These are phyloP conservation scores for Pachypsylla venusta DNA, from an alignment of 1,140 invertebrate species.

Conservation along the genomic window DNA sequence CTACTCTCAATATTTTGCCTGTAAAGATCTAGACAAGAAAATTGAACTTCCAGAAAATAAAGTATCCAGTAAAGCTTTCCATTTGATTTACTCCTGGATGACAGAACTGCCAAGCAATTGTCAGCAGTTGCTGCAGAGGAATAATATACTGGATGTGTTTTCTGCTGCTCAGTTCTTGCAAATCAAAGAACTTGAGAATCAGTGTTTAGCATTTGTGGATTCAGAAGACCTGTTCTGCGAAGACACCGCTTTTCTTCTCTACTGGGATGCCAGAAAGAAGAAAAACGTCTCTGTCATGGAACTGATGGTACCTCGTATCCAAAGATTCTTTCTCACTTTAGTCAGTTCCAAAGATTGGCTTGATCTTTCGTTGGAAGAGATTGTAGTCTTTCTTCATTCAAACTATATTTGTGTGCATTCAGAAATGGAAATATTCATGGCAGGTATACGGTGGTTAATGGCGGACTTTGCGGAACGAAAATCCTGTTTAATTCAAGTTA, in stretches of 20 bases:
- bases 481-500: constrained; percentile 36
- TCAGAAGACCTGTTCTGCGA: constrained; percentile 48
- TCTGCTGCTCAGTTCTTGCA: constrained; percentile 44
- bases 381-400: constrained; percentile 43
- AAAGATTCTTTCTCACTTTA: constrained; percentile 50
- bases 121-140: constrained; percentile 39
- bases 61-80: constrained; percentile 43
- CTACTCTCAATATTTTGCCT: constrained; percentile 40
- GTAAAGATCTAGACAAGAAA: constrained; percentile 33
- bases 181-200: constrained; percentile 52
- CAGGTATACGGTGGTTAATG: constrained; percentile 53
- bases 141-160: constrained; percentile 52
- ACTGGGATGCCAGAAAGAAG: constrained; percentile 39
- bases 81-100: constrained; percentile 60
- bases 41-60: constrained; percentile 36
- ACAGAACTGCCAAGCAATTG: constrained; percentile 39
- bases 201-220: constrained; percentile 54
- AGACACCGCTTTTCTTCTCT: constrained; percentile 50
- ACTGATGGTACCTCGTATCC: constrained; percentile 52
- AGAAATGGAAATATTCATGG: constrained; percentile 60
- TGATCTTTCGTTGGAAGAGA: constrained; percentile 41
- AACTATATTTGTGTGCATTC: constrained; percentile 55
- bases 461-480: constrained; percentile 44
- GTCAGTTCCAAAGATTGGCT: constrained; percentile 53
- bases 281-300: constrained; percentile 43